Conservation (phyloP, 2,113 vertebrate genomes). For the Campylorhamphus procurvoides region DNA sequence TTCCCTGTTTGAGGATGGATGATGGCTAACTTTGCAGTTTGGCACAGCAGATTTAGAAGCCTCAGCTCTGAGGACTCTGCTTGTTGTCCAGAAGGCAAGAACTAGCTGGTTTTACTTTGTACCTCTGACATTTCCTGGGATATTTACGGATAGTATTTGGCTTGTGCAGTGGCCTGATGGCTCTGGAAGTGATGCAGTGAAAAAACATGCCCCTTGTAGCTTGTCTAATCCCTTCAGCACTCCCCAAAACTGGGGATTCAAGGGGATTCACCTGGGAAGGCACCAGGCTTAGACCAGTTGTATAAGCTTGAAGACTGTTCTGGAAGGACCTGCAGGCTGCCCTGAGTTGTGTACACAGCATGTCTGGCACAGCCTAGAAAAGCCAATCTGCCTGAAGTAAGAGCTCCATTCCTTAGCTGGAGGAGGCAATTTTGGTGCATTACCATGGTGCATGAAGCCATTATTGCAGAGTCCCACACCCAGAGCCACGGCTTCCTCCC, state of each 20-base stretch:
- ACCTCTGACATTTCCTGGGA: background rate
- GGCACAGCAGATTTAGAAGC: background rate
- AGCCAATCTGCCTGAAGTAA: background rate
- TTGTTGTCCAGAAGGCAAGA: background rate
- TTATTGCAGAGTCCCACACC: constrained; percentile 98
- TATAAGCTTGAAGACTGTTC: background rate
- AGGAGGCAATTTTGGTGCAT: background rate
- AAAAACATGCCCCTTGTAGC: background rate
- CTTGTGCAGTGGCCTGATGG: background rate
- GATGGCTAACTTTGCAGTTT: background rate
- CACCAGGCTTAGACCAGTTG: background rate
- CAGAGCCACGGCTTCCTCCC: constrained; percentile 93
- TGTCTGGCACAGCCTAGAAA: background rate
- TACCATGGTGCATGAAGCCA: constrained; percentile 98
- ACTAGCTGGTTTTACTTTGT: background rate
- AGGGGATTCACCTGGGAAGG: background rate
- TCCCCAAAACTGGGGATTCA: background rate
- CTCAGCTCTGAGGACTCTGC: background rate
- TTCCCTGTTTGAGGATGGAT: background rate
- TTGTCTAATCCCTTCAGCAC: background rate
- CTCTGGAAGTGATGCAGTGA: background rate
- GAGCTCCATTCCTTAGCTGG: background rate
- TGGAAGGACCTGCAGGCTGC: background rate
- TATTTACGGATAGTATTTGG: background rate
- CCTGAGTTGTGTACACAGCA: background rate